phyloP scores from a whole-genome alignment of 2,113 vertebrate genomes.

The Tenrec ecaudatus region DNA sequence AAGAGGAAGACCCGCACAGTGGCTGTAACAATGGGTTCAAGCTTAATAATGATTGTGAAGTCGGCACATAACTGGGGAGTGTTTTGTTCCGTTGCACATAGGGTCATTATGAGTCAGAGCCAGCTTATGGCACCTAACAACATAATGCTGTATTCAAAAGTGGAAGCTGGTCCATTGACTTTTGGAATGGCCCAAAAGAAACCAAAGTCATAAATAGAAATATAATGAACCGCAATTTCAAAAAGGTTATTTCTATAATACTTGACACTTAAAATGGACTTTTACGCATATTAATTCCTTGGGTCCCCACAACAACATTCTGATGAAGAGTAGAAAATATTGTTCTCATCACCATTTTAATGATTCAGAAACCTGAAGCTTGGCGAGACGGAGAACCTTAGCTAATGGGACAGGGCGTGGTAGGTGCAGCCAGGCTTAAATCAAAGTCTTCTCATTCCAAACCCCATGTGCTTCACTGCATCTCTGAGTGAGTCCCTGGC shows the following conservation, averaged over 20 bases:
- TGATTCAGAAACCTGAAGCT: background rate
- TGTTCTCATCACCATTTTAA: background rate
- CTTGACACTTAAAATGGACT: background rate
- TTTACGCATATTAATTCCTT: conserved; percentile 1
- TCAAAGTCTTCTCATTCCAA: background rate
- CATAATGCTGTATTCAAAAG: too few species aligned
- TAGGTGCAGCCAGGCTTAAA: too few species aligned
- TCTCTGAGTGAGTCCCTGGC: background rate
- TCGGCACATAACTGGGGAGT: too few species aligned
- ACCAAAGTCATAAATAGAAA: background rate
- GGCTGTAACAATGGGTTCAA: too few species aligned
- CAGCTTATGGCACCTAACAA: too few species aligned
- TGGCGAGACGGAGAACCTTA: background rate
- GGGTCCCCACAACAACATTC: background rate
- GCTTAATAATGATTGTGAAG: too few species aligned
- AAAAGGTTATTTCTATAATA: background rate
- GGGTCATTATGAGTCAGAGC: too few species aligned
- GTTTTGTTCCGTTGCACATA: too few species aligned
- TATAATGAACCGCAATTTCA: conserved; percentile 1
- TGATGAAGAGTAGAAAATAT: background rate
- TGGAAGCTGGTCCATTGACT: background rate
- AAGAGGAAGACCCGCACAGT: too few species aligned
- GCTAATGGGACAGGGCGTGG: background rate
- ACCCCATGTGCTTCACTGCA: background rate
- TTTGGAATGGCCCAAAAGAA: background rate